Base-by-base conservation (phyloP, 2,113 vertebrate species). In the Oryzias javanicus region DNA sequence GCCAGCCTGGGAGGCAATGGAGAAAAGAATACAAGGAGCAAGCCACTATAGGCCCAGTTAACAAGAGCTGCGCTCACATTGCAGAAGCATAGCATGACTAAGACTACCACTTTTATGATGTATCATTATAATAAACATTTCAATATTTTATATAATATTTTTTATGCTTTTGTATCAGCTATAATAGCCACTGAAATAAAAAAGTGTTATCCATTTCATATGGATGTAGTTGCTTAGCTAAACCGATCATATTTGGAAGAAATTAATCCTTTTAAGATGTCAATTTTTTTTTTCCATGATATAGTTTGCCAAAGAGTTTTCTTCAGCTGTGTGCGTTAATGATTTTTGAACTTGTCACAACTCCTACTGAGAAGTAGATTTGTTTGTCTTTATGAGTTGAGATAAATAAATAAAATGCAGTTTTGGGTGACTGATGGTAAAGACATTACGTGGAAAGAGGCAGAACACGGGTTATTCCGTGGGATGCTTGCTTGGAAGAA, bases 1-100 rank as follows among this genome's bases (percentile, higher is more conserved):
- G 27, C 59, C 78, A 67, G 79, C 76, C 72, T 73, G 54, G 72
- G 67, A 81, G 81, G 72, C 55, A 68, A 54, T 0, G 1, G 54
- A 58, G 68, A 60, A 27, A 55, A 73, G 78, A 72, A 67, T 72
- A 78, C 10, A 48, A 56, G 61, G 69, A 57, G 69, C 58, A 57
- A 25, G 50, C 52, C 57, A 55, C 46, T 49, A 3, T 42, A 35
- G 81, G 54, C 70, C 74, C 27, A 72, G 67, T 44, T 67, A 69
- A 49, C 72, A 67, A 71, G 66, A 49, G 42, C 50, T 44, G 18
- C 44, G 14, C 16, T 52, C 10, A 12, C 10, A 8, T 35, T 35
- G 35, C 35, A 13, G 35, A 35, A 35, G 10, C 10, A 35, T 35
- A 10, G 12, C 35, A 35, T 35, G 35, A 35, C 8, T 35, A 35